These are phyloP conservation scores for Eupithecia vulgata DNA, from an alignment of 2,888 invertebrate genomes.

Conservation along the genomic window DNA sequence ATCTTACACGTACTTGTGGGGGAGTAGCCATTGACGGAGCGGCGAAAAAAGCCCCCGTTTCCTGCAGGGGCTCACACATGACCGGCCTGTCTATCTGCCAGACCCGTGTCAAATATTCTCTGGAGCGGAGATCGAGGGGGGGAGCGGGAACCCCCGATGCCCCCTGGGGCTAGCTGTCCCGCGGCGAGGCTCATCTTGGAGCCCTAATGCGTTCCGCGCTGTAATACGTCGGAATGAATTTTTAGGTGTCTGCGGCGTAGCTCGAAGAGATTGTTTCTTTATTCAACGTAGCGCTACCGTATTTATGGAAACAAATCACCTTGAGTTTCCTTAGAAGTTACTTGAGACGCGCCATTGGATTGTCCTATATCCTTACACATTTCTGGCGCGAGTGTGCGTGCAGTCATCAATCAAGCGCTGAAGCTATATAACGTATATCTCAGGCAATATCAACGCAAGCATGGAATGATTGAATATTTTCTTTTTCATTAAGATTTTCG, in stretches of 20 bases:
- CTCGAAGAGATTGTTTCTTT: slow-evolving; percentile 33
- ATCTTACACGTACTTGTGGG: slow-evolving; percentile 67
- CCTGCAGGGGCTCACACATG: slow-evolving; percentile 84
- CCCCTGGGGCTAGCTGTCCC: slow-evolving; percentile 82
- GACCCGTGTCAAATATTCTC: slow-evolving; percentile 85
- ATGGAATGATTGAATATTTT: slow-evolving; percentile 72
- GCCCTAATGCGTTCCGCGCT: slow-evolving; percentile 80
- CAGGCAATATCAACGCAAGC: slow-evolving; percentile 52
- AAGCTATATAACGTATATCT: slow-evolving; percentile 28
- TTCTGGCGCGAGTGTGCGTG: slow-evolving; percentile 19
- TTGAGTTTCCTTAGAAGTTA: slow-evolving; percentile 6
- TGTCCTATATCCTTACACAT: slow-evolving; percentile 10
- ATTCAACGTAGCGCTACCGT: slow-evolving; percentile 32
- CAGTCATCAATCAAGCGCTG: slow-evolving; percentile 17
- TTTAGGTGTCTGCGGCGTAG: slow-evolving; percentile 62
- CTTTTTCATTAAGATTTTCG: slow-evolving; percentile 79
- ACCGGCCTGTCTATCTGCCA: slow-evolving; percentile 84
- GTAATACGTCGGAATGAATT: slow-evolving; percentile 78
- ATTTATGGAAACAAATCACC: slow-evolving; percentile 37
- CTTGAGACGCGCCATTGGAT: slow-evolving; percentile 12
- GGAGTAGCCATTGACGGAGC: slow-evolving; percentile 77
- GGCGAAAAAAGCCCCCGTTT: slow-evolving; percentile 81
- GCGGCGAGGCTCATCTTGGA: slow-evolving; percentile 83
- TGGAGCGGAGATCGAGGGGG: slow-evolving; percentile 82
- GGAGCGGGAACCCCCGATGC: slow-evolving; percentile 63